These are phyloP conservation scores for Drosophila mercatorum DNA, from an alignment of 2,888 invertebrate genomes.

Conservation along the genomic window DNA sequence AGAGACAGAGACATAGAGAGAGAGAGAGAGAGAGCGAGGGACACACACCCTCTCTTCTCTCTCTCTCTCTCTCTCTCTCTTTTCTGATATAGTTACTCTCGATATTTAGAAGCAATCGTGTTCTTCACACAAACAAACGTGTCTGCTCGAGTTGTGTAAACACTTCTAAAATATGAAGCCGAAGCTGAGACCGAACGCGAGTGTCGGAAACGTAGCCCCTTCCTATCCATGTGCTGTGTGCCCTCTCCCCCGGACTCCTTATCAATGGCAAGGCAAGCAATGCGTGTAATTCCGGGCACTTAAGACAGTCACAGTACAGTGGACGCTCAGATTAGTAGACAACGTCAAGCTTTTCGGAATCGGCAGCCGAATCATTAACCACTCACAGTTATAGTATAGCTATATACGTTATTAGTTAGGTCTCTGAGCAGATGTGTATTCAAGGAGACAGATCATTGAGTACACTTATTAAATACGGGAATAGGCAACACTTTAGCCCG, in stretches of 20 bases:
- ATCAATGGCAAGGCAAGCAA: slow-evolving; percentile 27
- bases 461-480: too few species aligned
- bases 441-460: too few species aligned
- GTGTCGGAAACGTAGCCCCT: not conserved
- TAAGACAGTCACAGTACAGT: slow-evolving; percentile 11
- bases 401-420: too few species aligned
- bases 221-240: not conserved
- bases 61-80: not conserved
- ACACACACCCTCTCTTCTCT: not conserved
- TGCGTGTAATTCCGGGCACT: slow-evolving; percentile 25
- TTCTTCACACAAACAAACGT: slow-evolving; percentile 51
- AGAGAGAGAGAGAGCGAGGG: not conserved
- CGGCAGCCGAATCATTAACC: too few species aligned
- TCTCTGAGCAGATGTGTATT: too few species aligned
- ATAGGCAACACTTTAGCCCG: too few species aligned
- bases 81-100: not conserved
- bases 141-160: slow-evolving; percentile 29
- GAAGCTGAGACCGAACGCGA: not conserved
- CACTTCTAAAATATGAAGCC: slow-evolving; percentile 13
- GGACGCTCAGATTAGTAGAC: not conserved
- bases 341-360: too few species aligned
- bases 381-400: too few species aligned
- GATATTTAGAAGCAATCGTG: slow-evolving; percentile 54
- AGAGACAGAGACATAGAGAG: not conserved
- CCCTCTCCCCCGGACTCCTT: slow-evolving; percentile 5